Evolutionary conservation across 2,113 vertebrate species (phyloP).

Genomic region (Callipepla squamata): DNA sequence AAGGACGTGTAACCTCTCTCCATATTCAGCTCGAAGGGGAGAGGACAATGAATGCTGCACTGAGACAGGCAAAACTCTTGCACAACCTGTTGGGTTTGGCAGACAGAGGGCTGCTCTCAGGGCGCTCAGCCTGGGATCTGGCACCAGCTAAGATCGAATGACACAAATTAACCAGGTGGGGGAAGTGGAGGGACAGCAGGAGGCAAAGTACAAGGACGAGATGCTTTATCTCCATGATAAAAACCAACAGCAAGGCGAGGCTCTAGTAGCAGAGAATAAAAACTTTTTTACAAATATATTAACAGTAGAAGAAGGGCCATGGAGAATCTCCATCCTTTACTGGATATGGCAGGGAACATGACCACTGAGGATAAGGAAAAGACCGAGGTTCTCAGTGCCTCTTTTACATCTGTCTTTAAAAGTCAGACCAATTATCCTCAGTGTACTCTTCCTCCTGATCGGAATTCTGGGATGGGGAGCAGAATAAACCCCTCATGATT

Average conservation of each 20-base stretch:
- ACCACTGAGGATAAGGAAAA: no score
- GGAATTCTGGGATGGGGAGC: no score
- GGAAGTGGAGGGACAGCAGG: background rate
- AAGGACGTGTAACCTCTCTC: background rate
- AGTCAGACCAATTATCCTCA: no score
- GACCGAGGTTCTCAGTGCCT: no score
- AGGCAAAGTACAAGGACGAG: slow-evolving; percentile 50
- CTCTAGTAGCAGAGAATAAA: background rate
- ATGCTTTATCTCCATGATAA: background rate
- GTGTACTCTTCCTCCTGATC: no score
- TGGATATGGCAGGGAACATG: no score
- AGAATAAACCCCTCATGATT: no score
- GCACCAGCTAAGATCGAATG: background rate
- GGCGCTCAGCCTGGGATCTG: background rate
- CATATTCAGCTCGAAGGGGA: background rate
- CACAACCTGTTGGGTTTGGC: slow-evolving; percentile 6
- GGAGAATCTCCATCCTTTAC: no score
- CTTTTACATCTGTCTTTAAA: no score
- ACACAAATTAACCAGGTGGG: background rate
- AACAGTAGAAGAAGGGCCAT: no score
- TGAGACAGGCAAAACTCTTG: background rate
- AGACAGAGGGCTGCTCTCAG: background rate
- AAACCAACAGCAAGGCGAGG: background rate
- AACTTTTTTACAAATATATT: no score
- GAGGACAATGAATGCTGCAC: background rate